A percentile compares a stretch with the other conserved stretches of the same genome.
These are phyloP conservation scores for Bettongia penicillata DNA, from an alignment of 2,113 vertebrate species.

Conservation along the genomic window DNA sequence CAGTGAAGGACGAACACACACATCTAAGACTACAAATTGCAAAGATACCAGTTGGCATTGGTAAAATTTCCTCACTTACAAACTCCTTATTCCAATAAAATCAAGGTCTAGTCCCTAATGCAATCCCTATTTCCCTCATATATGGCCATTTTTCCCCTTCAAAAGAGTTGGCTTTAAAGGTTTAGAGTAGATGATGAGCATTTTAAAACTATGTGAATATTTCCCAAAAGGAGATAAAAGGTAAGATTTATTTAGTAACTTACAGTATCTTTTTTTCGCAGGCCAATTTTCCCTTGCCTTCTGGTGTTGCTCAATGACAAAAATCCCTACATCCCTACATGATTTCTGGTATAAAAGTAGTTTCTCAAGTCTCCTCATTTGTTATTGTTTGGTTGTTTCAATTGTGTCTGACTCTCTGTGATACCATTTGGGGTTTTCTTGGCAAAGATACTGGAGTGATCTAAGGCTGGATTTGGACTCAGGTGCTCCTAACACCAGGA, in stretches of 20 bases:
- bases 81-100: neutral
- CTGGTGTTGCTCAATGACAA: neutral
- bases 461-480: no score
- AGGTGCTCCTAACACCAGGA: no score
- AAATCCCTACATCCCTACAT: neutral
- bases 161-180: neutral
- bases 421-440: no score
- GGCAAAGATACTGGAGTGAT: no score
- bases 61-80: neutral
- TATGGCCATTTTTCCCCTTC: neutral
- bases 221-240: neutral
- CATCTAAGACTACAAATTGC: neutral
- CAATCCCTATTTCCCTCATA: neutral
- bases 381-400: no score
- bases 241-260: neutral
- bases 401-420: no score
- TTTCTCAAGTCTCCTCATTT: no score
- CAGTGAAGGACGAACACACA: no score
- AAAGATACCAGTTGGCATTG: neutral
- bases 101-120: neutral
- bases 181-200: neutral
- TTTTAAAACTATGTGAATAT: neutral
- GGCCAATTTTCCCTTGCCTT: neutral
- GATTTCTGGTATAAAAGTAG: no score
- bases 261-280: neutral